Percentiles rank a stretch among this genome's conserved stretches.
These are phyloP conservation scores for Incurvaria masculella DNA, from an alignment of 2,888 invertebrate genomes.

Conservation along the genomic window DNA sequence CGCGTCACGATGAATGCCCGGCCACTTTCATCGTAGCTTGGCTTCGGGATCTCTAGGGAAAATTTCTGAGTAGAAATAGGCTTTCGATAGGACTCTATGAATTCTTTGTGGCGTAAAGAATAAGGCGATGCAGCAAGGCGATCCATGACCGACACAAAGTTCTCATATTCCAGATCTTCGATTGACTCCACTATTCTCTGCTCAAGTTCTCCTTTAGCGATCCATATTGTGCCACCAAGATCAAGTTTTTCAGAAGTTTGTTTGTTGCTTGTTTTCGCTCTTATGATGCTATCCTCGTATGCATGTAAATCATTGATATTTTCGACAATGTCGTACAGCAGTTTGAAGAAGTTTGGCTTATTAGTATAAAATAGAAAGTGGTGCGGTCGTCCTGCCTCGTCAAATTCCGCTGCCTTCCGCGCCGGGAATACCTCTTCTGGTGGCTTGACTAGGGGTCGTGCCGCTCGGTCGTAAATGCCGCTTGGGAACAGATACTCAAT, in stretches of 20 bases:
- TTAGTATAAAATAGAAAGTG: conserved; percentile 92
- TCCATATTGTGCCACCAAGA: conserved; percentile 49
- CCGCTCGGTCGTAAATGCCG: conserved; percentile 79
- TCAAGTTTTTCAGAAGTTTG: conserved; percentile 58
- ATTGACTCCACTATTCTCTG: conserved; percentile 63
- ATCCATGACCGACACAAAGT: conserved; percentile 70
- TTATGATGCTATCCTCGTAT: conserved; percentile 68
- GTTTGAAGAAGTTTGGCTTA: conserved; percentile 78
- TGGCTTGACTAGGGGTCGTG: conserved; percentile 86
- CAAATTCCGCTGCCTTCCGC: conserved; percentile 86
- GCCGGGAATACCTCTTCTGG: conserved; percentile 85
- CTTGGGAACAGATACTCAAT: conserved; percentile 96
- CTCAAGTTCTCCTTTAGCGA: conserved; percentile 65
- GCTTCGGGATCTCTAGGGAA: conserved; percentile 62
- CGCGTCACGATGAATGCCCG: conserved; percentile 68
- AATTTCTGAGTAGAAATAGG: conserved; percentile 56
- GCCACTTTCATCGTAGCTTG: conserved; percentile 66
- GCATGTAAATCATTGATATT: conserved; percentile 63
- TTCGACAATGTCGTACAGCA: conserved; percentile 75
- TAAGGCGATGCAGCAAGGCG: conserved; percentile 69
- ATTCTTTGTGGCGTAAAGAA: conserved; percentile 66
- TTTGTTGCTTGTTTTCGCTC: conserved; percentile 54
- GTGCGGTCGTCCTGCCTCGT: conserved; percentile 84
- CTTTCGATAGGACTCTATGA: conserved; percentile 69
- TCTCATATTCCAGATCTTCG: conserved; percentile 65